Conservation (phyloP, 2,888 invertebrate species). For the Portevinia maculata region DNA sequence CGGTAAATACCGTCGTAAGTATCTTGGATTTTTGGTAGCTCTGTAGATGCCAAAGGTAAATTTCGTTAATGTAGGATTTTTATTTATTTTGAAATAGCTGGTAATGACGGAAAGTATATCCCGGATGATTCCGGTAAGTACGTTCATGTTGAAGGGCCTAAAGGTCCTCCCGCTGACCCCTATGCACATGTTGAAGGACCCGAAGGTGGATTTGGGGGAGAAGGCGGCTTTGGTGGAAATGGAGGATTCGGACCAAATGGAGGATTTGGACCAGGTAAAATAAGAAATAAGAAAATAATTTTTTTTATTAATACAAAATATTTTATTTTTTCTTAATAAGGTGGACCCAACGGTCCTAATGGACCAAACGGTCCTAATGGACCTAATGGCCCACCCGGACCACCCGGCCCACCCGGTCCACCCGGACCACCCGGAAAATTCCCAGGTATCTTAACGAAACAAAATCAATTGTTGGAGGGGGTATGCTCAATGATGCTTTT, state of each 20-base stretch:
- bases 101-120: constrained; percentile 79
- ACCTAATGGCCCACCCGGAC: constrained; percentile 77
- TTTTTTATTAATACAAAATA: too few species aligned
- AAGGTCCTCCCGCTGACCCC: constrained; percentile 81
- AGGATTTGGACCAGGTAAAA: too few species aligned
- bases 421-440: constrained; percentile 77
- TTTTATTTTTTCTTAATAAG: too few species aligned
- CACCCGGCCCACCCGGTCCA: constrained; percentile 79
- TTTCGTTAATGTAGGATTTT: constrained; percentile 10
- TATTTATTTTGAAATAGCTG: constrained; percentile 30
- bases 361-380: constrained; percentile 79
- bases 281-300: too few species aligned
- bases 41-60: background rate
- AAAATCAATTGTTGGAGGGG: background rate
- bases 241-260: constrained; percentile 80
- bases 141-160: constrained; percentile 81
- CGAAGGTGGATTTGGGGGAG: constrained; percentile 78
- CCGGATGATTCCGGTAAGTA: constrained; percentile 82
- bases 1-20: constrained; percentile 73
- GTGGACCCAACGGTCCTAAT: constrained; percentile 79
- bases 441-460: constrained; percentile 53
- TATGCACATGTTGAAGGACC: constrained; percentile 81
- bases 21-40: constrained; percentile 35
- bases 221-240: constrained; percentile 78
- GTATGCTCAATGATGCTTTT: constrained; percentile 1